phyloP scores from a whole-genome alignment of 2,797 vertebrate species.

The Etheostoma perlongum region DNA sequence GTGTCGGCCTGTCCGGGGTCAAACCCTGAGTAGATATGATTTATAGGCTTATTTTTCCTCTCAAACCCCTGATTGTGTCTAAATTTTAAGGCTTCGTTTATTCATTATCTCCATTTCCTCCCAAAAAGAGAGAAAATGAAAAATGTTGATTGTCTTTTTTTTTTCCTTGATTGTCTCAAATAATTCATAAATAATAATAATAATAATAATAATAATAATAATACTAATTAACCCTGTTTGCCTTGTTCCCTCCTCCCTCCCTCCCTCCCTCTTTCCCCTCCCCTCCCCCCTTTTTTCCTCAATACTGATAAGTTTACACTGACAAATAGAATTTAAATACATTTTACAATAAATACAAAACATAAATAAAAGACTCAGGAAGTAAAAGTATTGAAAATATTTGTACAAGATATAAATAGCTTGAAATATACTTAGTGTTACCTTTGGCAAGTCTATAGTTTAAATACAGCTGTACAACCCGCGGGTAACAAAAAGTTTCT shows the following conservation, averaged over 20 bases:
- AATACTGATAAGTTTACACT: constrained; percentile 67
- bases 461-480: constrained; percentile 68
- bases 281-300: constrained; percentile 1
- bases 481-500: constrained; percentile 73
- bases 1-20: constrained; percentile 51
- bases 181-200: constrained; percentile 72
- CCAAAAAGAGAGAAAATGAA: constrained; percentile 25
- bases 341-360: constrained; percentile 85
- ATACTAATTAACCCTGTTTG: constrained; percentile 42
- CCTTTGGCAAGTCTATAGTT: constrained; percentile 84
- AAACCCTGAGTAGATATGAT: constrained; percentile 81
- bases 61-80: constrained; percentile 71
- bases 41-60: constrained; percentile 63
- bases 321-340: constrained; percentile 82
- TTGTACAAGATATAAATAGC: constrained; percentile 83
- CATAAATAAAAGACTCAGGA: constrained; percentile 81
- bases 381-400: constrained; percentile 70
- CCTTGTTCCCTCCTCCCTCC: constrained; percentile 4
- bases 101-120: constrained; percentile 11
- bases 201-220: too few relatives aligned
- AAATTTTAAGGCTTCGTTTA: constrained; percentile 78
- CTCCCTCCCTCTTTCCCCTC: not conserved
- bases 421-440: constrained; percentile 77
- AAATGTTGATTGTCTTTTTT: constrained; percentile 55
- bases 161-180: constrained; percentile 61